Evolutionary conservation across 2,113 vertebrate species (phyloP), one percentile per base, ranked within the genome.

Genomic region (Brachypteracias leptosomus): DNA sequence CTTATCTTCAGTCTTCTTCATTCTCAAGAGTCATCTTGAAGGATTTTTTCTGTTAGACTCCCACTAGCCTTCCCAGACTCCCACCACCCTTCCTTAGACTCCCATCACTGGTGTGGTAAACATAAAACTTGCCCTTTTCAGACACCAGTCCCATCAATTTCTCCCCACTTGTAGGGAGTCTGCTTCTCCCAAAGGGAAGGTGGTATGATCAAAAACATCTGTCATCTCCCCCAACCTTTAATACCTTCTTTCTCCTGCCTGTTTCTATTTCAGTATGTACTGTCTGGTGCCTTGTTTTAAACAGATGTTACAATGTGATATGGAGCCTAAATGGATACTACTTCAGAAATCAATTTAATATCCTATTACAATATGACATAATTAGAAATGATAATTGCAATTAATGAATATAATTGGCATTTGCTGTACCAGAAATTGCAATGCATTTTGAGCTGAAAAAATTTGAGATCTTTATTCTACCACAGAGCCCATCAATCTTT

Each of bases 401-500:
- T 89, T 92, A 93, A 93, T 93, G 73, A 87, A 61, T 84, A 46
- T 95, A 89, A 96, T 92, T 90, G 89, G 74, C 76, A 89, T 94
- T 90, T 93, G 57, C 83, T 93, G 70, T 94, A 92, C 73, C 52
- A 89, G 79, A 84, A 94, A 68, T 89, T 93, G 76, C 61, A 78
- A 85, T 95, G 38, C 71, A 81, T 90, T 90, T 91, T 65, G 42
- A 89, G 33, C 65, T 89, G 76, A 86, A 94, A 72, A 7, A 3
- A 78, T 87, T 79, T 16, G 55, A 65, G 83, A 72, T 93, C 36
- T 95, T 89, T 87, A 57, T 89, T 86, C 80, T 46, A 25, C 31
- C 10, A 7, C 51, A 74, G 61, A 93, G 58, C 40, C 61, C 51
- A 58, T 86, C 77, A 68, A 72, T 90, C 42, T 87, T 55, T 79